Evolutionary conservation across 2,888 invertebrate genomes (phyloP).

Genomic region (Nasonia oneida): DNA sequence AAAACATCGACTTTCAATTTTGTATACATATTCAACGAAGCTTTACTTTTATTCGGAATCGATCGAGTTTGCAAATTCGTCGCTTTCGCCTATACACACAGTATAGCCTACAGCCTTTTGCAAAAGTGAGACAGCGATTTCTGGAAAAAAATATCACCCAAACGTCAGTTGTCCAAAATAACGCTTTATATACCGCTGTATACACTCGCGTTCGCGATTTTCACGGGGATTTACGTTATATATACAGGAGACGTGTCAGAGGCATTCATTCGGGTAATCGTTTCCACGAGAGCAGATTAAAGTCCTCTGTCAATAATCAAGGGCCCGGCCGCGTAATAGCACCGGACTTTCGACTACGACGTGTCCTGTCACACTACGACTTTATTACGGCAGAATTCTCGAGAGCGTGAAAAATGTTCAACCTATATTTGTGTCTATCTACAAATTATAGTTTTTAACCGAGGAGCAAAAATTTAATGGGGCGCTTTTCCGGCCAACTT

Average conservation of each 20-base stretch:
- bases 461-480: not conserved
- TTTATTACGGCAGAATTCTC: not conserved
- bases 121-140: not conserved
- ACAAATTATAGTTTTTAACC: not conserved
- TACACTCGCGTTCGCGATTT: not conserved
- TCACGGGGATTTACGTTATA: not conserved
- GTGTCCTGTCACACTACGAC: not conserved
- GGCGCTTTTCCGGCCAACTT: not conserved
- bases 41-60: not conserved
- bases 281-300: conserved; percentile 28
- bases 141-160: not conserved
- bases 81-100: not conserved
- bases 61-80: not conserved
- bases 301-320: conserved; percentile 46
- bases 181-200: not conserved
- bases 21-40: not conserved
- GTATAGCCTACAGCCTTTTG: not conserved
- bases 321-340: not conserved
- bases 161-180: not conserved
- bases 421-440: not conserved
- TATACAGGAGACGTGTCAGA: conserved; percentile 16
- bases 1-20: no score
- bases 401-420: not conserved
- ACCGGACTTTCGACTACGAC: not conserved
- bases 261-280: conserved; percentile 42